Base-by-base conservation (phyloP, 2,113 vertebrate genomes). In the Quiscalus mexicanus region DNA sequence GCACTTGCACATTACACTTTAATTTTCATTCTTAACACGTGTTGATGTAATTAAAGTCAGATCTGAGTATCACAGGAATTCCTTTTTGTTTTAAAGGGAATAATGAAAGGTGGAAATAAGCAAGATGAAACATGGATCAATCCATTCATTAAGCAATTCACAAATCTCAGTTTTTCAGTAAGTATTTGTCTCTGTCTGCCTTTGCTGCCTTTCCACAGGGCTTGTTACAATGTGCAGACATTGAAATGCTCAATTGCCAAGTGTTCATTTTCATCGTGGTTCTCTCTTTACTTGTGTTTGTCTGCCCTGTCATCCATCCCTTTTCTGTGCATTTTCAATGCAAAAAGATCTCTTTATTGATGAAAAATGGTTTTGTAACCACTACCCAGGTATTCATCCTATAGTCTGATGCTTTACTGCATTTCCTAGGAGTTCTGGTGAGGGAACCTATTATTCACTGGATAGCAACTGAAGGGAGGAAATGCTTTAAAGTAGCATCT, bases 41-140 rank as follows among this genome's bases (percentile, higher is more conserved):
- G 19, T 20, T 45, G 55, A 5, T 83, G 42, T 62, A 33, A 39
- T 60, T 53, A n/a, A 37, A 84, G 41, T 41, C 22, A 10, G 20
- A 5, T 68, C 69, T 39, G 74, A 65, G 37, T 28, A 11, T 90
- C 71, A 92, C 39, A 37, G 67, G 59, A 80, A 42, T 87, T 75
- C 71, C 93, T 88, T 96, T 95, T 75, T 95, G 20, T 97, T 86
- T 97, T 98, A 89, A 95, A 99, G 99, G 98, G 99, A 97, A 98
- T 98, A 91, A 97, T 98, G 97, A 99, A 99, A 98, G 98, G 98
- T 95, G 98, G 98, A 97, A 98, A 98, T 96, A 99, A 99, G 94
- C 99, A 98, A 96, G 99, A 99, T 50, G 99, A 99, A 88, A 75
- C 98, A 30, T 99, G 99, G 99, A 99, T 99, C 97, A 99, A 99